These are phyloP conservation scores for Gastrophysa polygoni DNA, from an alignment of 2,888 invertebrate species.

Conservation along the genomic window DNA sequence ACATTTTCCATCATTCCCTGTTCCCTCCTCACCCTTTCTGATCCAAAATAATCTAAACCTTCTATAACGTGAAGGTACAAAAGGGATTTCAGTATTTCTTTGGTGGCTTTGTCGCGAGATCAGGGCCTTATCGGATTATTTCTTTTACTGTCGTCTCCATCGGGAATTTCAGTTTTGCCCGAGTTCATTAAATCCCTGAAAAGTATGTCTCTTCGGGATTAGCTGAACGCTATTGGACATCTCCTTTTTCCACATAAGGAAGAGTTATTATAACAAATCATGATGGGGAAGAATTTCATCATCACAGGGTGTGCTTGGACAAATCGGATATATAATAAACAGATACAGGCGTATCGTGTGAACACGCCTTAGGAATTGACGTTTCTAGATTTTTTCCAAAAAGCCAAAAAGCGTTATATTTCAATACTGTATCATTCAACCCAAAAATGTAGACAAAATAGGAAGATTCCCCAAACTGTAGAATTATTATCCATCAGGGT, in stretches of 20 bases:
- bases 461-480: too few species aligned
- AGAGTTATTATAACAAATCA: background rate
- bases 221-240: slow-evolving; percentile 4
- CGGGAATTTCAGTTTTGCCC: slow-evolving; percentile 31
- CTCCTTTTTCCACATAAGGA: background rate
- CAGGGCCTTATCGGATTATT: slow-evolving; percentile 40
- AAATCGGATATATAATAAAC: too few species aligned
- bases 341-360: too few species aligned
- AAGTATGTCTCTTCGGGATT: slow-evolving; percentile 24
- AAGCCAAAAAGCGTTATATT: too few species aligned
- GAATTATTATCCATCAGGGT: too few species aligned
- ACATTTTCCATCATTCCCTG: slow-evolving; percentile 7
- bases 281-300: background rate
- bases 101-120: slow-evolving; percentile 42
- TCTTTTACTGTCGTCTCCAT: slow-evolving; percentile 33
- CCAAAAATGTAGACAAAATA: too few species aligned
- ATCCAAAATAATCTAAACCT: slow-evolving; percentile 37
- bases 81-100: slow-evolving; percentile 42
- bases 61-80: slow-evolving; percentile 37
- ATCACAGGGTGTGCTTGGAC: background rate
- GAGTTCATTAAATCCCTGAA: slow-evolving; percentile 34
- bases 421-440: too few species aligned
- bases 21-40: slow-evolving; percentile 29
- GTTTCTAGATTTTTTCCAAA: too few species aligned
- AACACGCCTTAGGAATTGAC: too few species aligned